Evolutionary conservation across 2,797 vertebrate species (phyloP), one percentile per base, ranked within the genome.

Genomic region (Catostomus latipinnis): DNA sequence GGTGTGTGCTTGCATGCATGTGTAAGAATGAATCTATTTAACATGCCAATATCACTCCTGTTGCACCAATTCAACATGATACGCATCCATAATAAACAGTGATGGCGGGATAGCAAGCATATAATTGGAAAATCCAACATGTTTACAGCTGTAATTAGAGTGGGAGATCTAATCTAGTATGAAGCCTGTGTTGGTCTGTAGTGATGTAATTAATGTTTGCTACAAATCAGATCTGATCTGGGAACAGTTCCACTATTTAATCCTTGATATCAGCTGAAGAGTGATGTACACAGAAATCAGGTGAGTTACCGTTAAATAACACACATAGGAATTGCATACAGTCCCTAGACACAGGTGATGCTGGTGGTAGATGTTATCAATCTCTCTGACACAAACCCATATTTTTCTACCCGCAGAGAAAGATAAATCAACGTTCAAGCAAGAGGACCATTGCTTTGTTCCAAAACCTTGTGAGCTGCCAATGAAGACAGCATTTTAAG

Each of bases 71-170:
- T 74, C 76, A 79, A 71, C 65, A 52, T 4, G 71, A 70, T 74
- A 50, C 12, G 66, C 57, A 56, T 58, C 61, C 13, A 62, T 74
- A 74, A 74, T 77, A 79, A 79, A 74, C 76, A 78, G 56, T 75
- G 72, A 74, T 82, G 53, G 12, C 8, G 66, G 54, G 71, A 78
- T 56, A 73, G 77, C 52, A 56, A 65, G 71, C 81, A 75, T 79
- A 70, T 71, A 66, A 79, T 71, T 58, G 60, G 60, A 70, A 70
- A 83, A 78, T 74, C 50, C 49, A 74, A 78, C 58, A 69, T 79
- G 58, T 58, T 83, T 70, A 75, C 58, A 65, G 18, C 66, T 71
- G 65, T 71, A 83, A 83, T 75, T 68, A 70, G 58, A 58, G 43
- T 18, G 52, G 52, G 58, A 69, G 46, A 80, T 80, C 62, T 73